Evolutionary conservation across 2,888 invertebrate genomes (phyloP).

Genomic region (Bibio marci): DNA sequence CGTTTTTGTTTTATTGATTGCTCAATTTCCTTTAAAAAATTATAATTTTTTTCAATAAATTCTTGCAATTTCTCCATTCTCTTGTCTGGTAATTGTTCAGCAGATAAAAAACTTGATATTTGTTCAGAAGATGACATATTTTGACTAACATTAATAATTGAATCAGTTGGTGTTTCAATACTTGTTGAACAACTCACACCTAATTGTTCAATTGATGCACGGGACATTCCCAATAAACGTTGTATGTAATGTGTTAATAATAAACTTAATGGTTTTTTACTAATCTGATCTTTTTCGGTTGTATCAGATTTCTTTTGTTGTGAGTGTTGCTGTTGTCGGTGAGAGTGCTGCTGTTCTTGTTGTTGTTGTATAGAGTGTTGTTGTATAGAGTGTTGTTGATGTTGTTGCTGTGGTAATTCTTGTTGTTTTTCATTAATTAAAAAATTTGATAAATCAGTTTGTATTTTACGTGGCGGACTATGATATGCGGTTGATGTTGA

Average conservation of each 20-base stretch:
- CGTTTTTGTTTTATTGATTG: slow-evolving; percentile 14
- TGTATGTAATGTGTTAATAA: slow-evolving; percentile 29
- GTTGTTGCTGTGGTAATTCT: background rate
- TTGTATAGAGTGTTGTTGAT: background rate
- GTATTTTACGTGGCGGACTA: slow-evolving; percentile 15
- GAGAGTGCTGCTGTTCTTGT: background rate
- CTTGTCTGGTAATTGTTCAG: too few relatives aligned
- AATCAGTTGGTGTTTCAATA: slow-evolving; percentile 31
- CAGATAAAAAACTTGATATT: background rate
- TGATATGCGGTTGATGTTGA: slow-evolving; percentile 21
- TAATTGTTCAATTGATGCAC: slow-evolving; percentile 30
- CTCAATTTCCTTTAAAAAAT: slow-evolving; percentile 23
- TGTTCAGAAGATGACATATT: slow-evolving; percentile 17
- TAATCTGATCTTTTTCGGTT: background rate
- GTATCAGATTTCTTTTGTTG: background rate
- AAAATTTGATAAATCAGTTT: slow-evolving; percentile 4
- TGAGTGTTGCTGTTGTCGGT: too few relatives aligned
- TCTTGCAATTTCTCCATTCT: slow-evolving; percentile 13
- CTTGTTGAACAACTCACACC: slow-evolving; percentile 30
- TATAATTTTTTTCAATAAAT: slow-evolving; percentile 24
- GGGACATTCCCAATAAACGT: slow-evolving; percentile 34
- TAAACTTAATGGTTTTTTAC: background rate
- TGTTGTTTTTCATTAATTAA: slow-evolving; percentile 1
- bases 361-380: background rate
- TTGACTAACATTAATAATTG: slow-evolving; percentile 27